Evolutionary conservation across 2,113 vertebrate species (phyloP).

Genomic region (Dolichotis patagonum): DNA sequence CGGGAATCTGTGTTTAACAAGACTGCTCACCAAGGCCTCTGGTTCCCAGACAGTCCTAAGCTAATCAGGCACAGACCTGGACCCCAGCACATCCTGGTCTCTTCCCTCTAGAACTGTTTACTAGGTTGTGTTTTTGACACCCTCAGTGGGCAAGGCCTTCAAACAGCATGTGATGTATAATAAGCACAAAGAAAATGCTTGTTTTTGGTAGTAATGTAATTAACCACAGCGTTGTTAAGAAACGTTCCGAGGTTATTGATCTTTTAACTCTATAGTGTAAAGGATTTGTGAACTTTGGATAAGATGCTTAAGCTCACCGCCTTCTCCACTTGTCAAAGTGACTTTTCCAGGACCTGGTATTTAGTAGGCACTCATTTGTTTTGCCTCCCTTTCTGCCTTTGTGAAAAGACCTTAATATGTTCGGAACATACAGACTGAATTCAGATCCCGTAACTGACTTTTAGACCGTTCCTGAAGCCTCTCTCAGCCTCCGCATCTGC

Average conservation of each 20-base stretch:
- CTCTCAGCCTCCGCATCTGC: neutral
- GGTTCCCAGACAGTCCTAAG: neutral
- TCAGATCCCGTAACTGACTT: neutral
- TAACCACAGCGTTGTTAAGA: neutral
- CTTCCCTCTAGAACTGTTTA: neutral
- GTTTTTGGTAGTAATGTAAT: neutral
- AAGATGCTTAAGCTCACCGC: neutral
- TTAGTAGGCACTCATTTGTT: neutral
- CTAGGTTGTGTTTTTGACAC: neutral
- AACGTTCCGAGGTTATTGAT: neutral
- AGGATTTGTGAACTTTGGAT: conserved; percentile 26
- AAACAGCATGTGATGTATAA: neutral
- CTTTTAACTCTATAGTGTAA: neutral
- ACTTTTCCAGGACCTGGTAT: neutral
- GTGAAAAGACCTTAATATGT: neutral
- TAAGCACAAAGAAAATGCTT: neutral
- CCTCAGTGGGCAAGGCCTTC: neutral
- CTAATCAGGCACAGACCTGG: neutral
- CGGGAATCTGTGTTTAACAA: neutral
- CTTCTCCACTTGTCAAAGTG: neutral
- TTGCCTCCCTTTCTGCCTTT: neutral
- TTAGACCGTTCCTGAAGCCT: neutral
- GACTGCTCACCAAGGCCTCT: neutral
- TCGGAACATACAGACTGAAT: neutral
- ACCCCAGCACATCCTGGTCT: neutral